Conservation (phyloP, 1,140 invertebrate genomes). For the Apis florea region DNA sequence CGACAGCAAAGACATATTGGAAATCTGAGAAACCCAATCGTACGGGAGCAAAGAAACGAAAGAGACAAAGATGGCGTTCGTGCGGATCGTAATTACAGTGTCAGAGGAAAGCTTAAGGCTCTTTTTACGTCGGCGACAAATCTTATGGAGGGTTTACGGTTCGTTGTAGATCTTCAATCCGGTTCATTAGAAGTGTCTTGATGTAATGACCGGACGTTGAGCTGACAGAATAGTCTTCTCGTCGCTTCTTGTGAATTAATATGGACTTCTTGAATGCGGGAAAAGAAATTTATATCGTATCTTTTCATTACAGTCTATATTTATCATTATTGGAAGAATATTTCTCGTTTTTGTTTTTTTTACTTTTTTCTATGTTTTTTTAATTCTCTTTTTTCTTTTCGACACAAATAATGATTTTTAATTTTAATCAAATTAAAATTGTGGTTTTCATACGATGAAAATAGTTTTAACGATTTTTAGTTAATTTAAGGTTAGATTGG, state of each 20-base stretch:
- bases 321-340: not conserved
- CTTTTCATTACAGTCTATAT: constrained; percentile 7
- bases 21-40: not conserved
- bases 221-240: not conserved
- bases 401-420: no score
- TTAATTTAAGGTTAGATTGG: not conserved
- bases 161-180: constrained; percentile 31
- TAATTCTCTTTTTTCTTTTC: not conserved
- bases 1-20: not conserved
- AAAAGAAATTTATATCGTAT: not conserved
- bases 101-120: not conserved
- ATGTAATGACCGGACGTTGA: constrained; percentile 11
- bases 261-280: not conserved
- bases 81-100: constrained; percentile 25
- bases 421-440: not conserved
- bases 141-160: constrained; percentile 22
- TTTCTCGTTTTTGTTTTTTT: not conserved
- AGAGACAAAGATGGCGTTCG: not conserved
- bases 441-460: no score
- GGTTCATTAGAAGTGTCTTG: constrained; percentile 39
- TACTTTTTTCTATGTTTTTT: no score
- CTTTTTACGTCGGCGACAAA: constrained; percentile 29
- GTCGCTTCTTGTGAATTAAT: constrained; percentile 14
- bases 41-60: not conserved
- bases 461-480: not conserved